phyloP scores from a whole-genome alignment of 2,113 vertebrate species.

The Campylomormyrus tamandua region DNA sequence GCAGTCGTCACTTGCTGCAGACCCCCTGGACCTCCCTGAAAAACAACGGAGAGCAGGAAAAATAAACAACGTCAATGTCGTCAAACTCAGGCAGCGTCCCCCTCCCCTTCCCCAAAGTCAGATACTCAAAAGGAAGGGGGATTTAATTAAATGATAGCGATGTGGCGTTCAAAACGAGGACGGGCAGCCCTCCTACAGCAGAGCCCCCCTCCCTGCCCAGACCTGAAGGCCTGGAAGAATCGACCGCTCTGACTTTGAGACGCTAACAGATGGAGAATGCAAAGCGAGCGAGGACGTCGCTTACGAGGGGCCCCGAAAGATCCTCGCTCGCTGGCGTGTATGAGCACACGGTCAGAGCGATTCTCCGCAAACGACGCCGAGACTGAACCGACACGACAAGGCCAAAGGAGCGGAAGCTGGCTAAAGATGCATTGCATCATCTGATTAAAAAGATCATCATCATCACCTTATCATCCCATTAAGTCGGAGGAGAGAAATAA shows the following conservation, averaged over 20 bases:
- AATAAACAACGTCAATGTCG: background rate
- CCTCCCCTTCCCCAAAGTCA: background rate
- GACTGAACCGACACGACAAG: background rate
- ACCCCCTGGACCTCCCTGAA: background rate
- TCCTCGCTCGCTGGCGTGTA: background rate
- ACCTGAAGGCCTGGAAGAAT: background rate
- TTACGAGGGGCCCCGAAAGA: no score
- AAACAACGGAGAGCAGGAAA: background rate
- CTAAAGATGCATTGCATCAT: background rate
- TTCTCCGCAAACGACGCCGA: background rate
- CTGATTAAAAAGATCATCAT: background rate
- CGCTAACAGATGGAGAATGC: background rate
- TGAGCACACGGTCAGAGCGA: background rate
- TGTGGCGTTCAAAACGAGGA: background rate
- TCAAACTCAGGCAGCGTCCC: background rate
- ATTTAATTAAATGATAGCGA: slow-evolving; percentile 4
- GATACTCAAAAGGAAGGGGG: background rate
- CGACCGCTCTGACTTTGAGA: slow-evolving; percentile 13
- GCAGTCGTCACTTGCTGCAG: background rate
- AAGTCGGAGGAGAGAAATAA: background rate
- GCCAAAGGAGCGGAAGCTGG: background rate
- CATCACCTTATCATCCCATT: background rate
- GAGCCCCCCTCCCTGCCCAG: background rate
- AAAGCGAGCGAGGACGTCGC: no score
- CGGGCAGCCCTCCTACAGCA: background rate